Evolutionary conservation across 1,140 invertebrate genomes (phyloP).

Genomic region (Ceratitis capitata): DNA sequence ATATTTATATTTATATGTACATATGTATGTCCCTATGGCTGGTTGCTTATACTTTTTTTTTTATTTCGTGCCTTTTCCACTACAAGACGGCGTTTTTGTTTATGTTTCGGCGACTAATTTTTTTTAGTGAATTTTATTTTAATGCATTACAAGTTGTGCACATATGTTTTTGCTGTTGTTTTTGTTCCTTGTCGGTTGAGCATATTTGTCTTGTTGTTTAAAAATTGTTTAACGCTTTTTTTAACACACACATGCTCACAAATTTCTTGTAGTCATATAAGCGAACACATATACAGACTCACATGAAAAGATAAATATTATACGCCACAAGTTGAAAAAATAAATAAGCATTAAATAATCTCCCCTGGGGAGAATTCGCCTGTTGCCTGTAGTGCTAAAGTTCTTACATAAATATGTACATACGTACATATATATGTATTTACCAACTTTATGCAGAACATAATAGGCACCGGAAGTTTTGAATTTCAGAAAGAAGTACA

Average conservation of each 20-base stretch:
- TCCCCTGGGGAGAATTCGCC: not conserved
- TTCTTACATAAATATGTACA: not conserved
- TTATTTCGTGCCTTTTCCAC: not conserved
- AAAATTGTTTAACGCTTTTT: not conserved
- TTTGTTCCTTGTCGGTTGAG: not conserved
- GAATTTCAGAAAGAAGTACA: not conserved
- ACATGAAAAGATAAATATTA: not conserved
- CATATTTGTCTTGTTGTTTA: not conserved
- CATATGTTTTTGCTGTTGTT: not conserved
- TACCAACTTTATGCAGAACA: not conserved
- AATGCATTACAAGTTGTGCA: slow-evolving; percentile 1
- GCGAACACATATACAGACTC: not conserved
- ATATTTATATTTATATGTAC: not conserved
- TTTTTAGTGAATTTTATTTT: slow-evolving; percentile 16
- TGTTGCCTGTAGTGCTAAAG: not conserved
- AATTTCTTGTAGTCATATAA: not conserved
- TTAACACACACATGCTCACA: not conserved
- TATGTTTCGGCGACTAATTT: not conserved
- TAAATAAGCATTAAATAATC: slow-evolving; percentile 18
- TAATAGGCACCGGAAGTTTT: slow-evolving; percentile 26
- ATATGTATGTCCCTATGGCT: not conserved
- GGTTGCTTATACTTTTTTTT: too few relatives aligned
- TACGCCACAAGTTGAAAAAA: not conserved
- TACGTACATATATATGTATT: not conserved
- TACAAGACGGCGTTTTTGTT: not conserved